These are phyloP conservation scores for Erythrocercus mccallii DNA, from an alignment of 2,113 vertebrate species.

Conservation along the genomic window DNA sequence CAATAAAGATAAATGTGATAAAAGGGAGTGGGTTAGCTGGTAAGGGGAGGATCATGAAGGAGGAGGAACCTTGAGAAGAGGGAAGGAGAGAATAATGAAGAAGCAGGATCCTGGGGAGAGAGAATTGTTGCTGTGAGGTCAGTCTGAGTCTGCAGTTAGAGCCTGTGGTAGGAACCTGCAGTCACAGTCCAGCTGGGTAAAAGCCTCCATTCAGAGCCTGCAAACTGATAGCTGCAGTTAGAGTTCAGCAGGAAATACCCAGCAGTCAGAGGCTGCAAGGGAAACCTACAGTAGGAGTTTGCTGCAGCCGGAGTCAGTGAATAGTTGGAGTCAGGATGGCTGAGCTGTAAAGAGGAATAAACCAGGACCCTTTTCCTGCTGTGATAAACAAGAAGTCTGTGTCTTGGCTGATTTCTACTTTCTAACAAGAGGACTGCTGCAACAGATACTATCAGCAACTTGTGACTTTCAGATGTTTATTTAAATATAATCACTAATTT, in stretches of 20 bases:
- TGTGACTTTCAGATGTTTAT: neutral
- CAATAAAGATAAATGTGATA: too few relatives aligned
- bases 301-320: neutral
- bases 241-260: neutral
- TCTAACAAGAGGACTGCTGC: neutral
- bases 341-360: neutral
- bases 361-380: neutral
- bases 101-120: too few relatives aligned
- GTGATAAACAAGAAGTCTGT: neutral
- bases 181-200: neutral
- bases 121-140: too few relatives aligned
- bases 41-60: too few relatives aligned
- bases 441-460: neutral
- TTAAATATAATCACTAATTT: neutral
- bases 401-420: neutral
- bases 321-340: neutral
- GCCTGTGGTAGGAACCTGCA: neutral
- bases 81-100: too few relatives aligned
- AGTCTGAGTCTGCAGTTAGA: too few relatives aligned
- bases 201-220: neutral
- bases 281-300: neutral
- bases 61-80: too few relatives aligned
- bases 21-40: too few relatives aligned
- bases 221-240: neutral
- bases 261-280: neutral